A percentile compares a stretch with the other conserved stretches of the same genome.
Evolutionary conservation across 2,888 invertebrate species (phyloP).

Genomic region (Lasioglossum pauxillum): DNA sequence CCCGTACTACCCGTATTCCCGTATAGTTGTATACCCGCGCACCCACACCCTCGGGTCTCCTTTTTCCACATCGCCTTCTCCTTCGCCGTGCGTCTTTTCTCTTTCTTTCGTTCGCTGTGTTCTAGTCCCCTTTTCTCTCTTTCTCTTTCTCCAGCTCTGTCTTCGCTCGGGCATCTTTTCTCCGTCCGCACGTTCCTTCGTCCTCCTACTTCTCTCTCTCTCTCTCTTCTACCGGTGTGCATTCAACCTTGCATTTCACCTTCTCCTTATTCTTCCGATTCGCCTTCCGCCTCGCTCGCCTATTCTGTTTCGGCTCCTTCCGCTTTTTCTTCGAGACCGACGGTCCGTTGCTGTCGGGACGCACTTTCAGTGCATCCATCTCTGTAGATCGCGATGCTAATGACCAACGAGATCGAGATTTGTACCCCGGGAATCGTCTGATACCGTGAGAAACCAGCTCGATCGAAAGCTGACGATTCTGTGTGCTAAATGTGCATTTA

Average conservation of each 20-base stretch:
- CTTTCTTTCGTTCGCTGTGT: not conserved
- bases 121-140: not conserved
- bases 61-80: not conserved
- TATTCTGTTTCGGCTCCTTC: not conserved
- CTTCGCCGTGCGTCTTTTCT: not conserved
- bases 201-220: not conserved
- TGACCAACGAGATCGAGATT: not conserved
- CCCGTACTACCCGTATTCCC: too few species aligned
- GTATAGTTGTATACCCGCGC: too few species aligned
- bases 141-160: not conserved
- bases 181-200: not conserved
- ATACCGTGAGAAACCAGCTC: too few species aligned
- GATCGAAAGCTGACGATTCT: not conserved
- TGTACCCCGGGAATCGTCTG: not conserved
- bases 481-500: not conserved
- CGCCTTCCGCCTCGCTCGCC: not conserved
- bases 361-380: not conserved
- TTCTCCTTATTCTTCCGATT: not conserved
- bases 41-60: not conserved
- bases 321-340: not conserved
- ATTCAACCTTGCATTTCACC: conserved; percentile 14
- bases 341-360: not conserved
- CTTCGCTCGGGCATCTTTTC: not conserved
- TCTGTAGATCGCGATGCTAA: not conserved
- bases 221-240: not conserved